Percentiles rank a stretch among this genome's conserved stretches.
Evolutionary conservation across 1,140 invertebrate species (phyloP).

Genomic region (Drosophila malerkotliana): DNA sequence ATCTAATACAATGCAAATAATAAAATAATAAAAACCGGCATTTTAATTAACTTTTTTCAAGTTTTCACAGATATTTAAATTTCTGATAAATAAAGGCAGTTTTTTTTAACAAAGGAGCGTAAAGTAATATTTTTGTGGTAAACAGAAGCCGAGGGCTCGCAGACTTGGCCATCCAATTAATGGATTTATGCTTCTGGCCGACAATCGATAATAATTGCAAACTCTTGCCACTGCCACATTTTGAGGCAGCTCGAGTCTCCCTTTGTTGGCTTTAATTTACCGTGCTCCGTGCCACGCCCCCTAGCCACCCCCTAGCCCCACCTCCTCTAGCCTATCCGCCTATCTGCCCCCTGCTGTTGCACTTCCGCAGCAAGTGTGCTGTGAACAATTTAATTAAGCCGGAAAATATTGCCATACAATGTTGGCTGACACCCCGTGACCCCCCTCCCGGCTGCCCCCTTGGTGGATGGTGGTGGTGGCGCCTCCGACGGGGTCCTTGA

Average conservation of each 20-base stretch:
- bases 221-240: slow-evolving; percentile 2
- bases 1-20: neutral
- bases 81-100: too few species aligned
- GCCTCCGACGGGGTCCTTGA: slow-evolving; percentile 48
- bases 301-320: neutral
- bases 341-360: slow-evolving; percentile 19
- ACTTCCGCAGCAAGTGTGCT: slow-evolving; percentile 66
- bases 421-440: slow-evolving; percentile 19
- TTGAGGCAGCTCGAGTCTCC: neutral
- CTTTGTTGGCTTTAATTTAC: slow-evolving; percentile 43
- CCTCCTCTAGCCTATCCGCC: neutral
- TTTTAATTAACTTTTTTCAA: too few species aligned
- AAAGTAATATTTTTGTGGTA: neutral
- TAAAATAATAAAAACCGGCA: neutral
- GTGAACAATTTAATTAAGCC: slow-evolving; percentile 78
- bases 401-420: slow-evolving; percentile 69
- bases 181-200: slow-evolving; percentile 56
- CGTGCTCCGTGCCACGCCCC: slow-evolving; percentile 12
- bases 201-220: slow-evolving; percentile 45
- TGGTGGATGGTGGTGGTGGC: slow-evolving; percentile 1
- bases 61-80: too few species aligned
- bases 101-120: neutral
- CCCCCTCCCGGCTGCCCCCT: neutral
- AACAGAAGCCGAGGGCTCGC: neutral
- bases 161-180: slow-evolving; percentile 50